Evolutionary conservation across 1,140 invertebrate genomes (phyloP).

Genomic region (Rhagoletis zephyria): DNA sequence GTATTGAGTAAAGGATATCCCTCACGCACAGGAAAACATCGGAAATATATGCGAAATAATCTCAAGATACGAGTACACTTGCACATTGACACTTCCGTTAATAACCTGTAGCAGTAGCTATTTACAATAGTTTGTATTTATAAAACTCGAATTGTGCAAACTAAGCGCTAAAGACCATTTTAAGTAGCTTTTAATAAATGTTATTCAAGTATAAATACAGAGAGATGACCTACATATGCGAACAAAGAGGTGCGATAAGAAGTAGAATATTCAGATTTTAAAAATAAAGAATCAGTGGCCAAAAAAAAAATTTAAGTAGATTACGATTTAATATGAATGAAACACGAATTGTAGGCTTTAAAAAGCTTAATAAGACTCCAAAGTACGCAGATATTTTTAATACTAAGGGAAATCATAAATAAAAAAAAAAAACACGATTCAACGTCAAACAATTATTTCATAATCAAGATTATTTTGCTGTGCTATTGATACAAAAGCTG

Average conservation of each 20-base stretch:
- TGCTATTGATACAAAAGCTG: constrained; percentile 4
- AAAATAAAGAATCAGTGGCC: constrained; percentile 27
- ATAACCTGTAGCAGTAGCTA: background rate
- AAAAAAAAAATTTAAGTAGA: background rate
- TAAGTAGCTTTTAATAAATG: constrained; percentile 35
- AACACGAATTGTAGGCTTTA: background rate
- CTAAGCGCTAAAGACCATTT: constrained; percentile 38
- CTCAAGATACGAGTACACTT: background rate
- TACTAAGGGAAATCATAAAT: background rate
- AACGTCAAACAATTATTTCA: background rate
- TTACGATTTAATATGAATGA: background rate
- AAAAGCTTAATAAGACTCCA: constrained; percentile 2
- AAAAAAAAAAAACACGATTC: background rate
- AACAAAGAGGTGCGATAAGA: background rate
- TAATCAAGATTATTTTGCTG: background rate
- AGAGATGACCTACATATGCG: background rate
- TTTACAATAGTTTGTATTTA: background rate
- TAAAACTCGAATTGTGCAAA: constrained; percentile 45
- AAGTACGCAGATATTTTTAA: constrained; percentile 26
- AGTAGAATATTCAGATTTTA: constrained; percentile 7
- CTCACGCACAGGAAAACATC: background rate
- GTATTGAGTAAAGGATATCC: too few species aligned
- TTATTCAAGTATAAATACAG: background rate
- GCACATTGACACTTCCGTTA: background rate
- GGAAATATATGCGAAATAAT: background rate